Conservation (phyloP, 2,113 vertebrate genomes). For the Gallinago undulata region DNA sequence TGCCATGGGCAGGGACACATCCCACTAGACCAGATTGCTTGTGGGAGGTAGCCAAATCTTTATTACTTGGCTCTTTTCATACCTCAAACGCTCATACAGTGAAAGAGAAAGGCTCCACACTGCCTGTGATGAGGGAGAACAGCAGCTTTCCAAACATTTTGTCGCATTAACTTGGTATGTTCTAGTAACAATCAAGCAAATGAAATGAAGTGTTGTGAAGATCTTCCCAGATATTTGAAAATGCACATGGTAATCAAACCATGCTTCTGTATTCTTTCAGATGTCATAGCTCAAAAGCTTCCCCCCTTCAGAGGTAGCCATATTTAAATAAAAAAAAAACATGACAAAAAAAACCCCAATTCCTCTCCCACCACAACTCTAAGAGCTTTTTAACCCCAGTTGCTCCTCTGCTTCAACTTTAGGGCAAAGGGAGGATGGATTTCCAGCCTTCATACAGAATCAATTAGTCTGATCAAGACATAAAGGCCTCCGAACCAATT, state of each 20-base stretch:
- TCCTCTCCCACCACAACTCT: background rate
- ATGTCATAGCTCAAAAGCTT: background rate
- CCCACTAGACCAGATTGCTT: no score
- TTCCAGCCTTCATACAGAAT: background rate
- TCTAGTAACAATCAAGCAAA: background rate
- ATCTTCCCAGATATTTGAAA: background rate
- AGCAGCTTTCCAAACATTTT: background rate
- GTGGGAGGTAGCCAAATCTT: background rate
- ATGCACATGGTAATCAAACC: background rate
- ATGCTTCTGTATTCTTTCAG: background rate
- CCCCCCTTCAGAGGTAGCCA: background rate
- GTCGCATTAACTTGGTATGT: background rate
- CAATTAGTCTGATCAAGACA: background rate
- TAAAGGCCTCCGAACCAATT: background rate
- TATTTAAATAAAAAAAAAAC: rapidly evolving
- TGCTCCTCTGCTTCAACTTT: background rate
- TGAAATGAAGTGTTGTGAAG: background rate
- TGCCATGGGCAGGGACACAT: no score
- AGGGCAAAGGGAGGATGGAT: background rate
- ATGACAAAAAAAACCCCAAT: background rate
- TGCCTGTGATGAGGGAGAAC: background rate
- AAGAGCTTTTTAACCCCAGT: background rate
- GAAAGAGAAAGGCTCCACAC: background rate
- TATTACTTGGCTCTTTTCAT: background rate
- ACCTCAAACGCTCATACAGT: background rate